Percentiles rank a stretch among this genome's conserved stretches.
These are phyloP conservation scores for Brachionichthys hirsutus DNA, from an alignment of 2,113 vertebrate species.

Conservation along the genomic window DNA sequence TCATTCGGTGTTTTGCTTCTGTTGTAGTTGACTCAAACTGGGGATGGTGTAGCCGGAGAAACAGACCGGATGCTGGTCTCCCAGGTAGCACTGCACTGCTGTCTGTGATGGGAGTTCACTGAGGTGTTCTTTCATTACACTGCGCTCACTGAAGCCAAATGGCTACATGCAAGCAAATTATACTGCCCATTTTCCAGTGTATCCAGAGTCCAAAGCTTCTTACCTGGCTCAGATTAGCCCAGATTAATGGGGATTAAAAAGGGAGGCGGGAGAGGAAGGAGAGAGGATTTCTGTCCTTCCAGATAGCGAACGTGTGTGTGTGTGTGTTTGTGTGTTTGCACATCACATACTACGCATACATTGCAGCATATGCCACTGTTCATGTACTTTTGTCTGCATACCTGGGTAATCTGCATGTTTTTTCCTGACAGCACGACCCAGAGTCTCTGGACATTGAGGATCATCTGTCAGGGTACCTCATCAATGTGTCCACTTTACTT, in stretches of 20 bases:
- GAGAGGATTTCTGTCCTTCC: conserved; percentile 60
- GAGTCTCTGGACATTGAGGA: conserved; percentile 90
- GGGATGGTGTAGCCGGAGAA: conserved; percentile 61
- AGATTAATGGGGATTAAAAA: conserved; percentile 66
- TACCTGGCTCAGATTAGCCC: conserved; percentile 76
- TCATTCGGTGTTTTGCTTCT: conserved; percentile 10
- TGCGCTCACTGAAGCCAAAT: too few relatives aligned
- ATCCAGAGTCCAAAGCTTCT: conserved; percentile 73
- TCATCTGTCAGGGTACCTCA: conserved; percentile 87
- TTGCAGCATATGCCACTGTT: neutral
- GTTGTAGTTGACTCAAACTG: conserved; percentile 56
- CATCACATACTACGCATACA: neutral
- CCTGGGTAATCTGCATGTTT: conserved; percentile 5
- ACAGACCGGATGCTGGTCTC: conserved; percentile 72
- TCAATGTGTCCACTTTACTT: conserved; percentile 88
- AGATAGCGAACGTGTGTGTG: conserved; percentile 30
- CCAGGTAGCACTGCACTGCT: conserved; percentile 63
- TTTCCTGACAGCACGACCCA: conserved; percentile 73
- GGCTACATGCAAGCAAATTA: too few relatives aligned
- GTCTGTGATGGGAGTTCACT: conserved; percentile 5
- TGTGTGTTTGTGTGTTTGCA: neutral
- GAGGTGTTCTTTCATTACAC: neutral
- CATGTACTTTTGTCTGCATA: neutral
- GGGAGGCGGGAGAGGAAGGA: conserved; percentile 51
- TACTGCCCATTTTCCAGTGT: too few relatives aligned